phyloP scores from a whole-genome alignment of 2,888 invertebrate genomes.

The Deroplatys truncata region DNA sequence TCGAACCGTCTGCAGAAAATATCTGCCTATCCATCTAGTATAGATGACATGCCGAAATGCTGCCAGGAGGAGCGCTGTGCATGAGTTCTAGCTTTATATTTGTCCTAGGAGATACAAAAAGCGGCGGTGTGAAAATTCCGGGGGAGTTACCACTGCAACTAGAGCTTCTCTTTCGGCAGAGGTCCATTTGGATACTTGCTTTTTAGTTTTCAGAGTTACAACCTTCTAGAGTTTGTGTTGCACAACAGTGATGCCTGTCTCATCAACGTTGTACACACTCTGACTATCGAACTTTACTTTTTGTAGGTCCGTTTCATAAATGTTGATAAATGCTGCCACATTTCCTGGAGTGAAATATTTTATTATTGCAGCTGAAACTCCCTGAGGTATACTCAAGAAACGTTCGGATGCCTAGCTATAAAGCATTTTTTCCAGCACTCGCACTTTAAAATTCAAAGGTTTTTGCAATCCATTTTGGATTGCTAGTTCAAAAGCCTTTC shows the following conservation, averaged over 20 bases:
- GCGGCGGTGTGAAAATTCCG: slow-evolving; percentile 38
- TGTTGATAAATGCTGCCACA: neutral
- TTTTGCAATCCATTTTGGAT: too few species aligned
- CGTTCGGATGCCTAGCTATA: neutral
- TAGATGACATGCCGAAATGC: slow-evolving; percentile 35
- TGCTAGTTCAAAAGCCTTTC: too few species aligned
- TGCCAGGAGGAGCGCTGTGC: slow-evolving; percentile 37
- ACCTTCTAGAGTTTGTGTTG: slow-evolving; percentile 30
- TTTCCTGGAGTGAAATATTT: neutral
- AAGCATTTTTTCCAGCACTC: neutral
- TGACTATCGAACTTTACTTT: neutral
- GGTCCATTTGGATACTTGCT: slow-evolving; percentile 37
- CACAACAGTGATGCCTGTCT: slow-evolving; percentile 40
- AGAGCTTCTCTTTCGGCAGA: slow-evolving; percentile 39
- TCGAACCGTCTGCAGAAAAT: slow-evolving; percentile 20
- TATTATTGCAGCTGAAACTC: neutral
- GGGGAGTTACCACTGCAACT: slow-evolving; percentile 36
- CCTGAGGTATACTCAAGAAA: neutral
- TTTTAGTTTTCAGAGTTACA: slow-evolving; percentile 37
- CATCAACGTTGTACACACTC: slow-evolving; percentile 31
- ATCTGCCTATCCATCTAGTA: slow-evolving; percentile 31
- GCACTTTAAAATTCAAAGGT: too few species aligned
- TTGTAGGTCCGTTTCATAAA: neutral
- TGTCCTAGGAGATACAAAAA: slow-evolving; percentile 39
- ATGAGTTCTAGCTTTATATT: slow-evolving; percentile 37